Percentiles rank a stretch among this genome's conserved stretches.
phyloP scores from a whole-genome alignment of 2,888 invertebrate species.

The Scaptomyza parva region DNA sequence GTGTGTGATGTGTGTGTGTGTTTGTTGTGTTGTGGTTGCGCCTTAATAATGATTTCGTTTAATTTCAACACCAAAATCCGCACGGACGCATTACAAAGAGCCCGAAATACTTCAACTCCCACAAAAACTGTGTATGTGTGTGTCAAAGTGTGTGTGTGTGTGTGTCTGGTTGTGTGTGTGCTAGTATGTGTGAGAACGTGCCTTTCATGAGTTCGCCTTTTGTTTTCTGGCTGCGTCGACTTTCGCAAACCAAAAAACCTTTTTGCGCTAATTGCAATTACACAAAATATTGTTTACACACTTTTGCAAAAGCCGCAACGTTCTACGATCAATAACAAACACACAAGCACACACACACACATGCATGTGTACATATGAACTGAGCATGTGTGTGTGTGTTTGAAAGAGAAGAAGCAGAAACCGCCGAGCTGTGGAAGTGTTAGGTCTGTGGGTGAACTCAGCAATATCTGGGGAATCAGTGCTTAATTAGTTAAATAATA shows the following conservation, averaged over 20 bases:
- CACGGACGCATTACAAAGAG: slow-evolving; percentile 49
- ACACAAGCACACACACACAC: slow-evolving; percentile 1
- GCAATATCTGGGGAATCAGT: slow-evolving; percentile 10
- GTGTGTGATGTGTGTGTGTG: not conserved
- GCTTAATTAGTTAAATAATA: slow-evolving; percentile 34
- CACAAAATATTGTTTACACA: slow-evolving; percentile 67
- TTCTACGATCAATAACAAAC: slow-evolving; percentile 33
- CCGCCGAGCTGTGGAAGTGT: too few species aligned
- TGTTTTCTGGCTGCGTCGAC: slow-evolving; percentile 25
- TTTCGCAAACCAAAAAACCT: slow-evolving; percentile 48
- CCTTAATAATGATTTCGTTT: slow-evolving; percentile 40
- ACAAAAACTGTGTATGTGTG: not conserved
- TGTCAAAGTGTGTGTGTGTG: not conserved
- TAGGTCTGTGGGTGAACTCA: not conserved
- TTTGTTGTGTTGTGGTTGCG: slow-evolving; percentile 2
- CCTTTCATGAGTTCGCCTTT: slow-evolving; percentile 13
- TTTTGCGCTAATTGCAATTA: slow-evolving; percentile 70
- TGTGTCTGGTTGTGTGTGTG: not conserved
- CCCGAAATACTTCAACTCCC: slow-evolving; percentile 37
- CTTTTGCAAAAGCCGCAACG: slow-evolving; percentile 28
- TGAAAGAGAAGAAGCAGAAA: not conserved
- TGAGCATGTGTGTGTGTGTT: not conserved
- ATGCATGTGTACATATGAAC: not conserved
- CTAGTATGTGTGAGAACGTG: slow-evolving; percentile 1
- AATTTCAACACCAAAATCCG: slow-evolving; percentile 57